These are phyloP conservation scores for Mesaphorura yosii DNA, from an alignment of 1,140 invertebrate genomes.

Conservation along the genomic window DNA sequence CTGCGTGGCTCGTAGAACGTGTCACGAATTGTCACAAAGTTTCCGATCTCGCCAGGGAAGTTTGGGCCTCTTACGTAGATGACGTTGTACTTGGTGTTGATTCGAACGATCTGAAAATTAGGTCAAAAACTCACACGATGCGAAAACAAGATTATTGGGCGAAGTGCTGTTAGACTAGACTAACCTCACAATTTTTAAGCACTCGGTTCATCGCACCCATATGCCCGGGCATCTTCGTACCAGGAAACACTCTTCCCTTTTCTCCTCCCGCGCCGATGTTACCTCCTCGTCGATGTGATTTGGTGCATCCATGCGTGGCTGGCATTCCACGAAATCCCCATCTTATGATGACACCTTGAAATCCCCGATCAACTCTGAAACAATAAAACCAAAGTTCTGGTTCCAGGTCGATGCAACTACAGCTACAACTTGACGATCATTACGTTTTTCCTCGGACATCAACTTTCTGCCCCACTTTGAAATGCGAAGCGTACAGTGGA, in stretches of 20 bases:
- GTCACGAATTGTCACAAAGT: slow-evolving; percentile 71
- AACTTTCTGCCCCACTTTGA: slow-evolving; percentile 76
- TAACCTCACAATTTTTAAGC: slow-evolving; percentile 57
- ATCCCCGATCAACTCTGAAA: slow-evolving; percentile 77
- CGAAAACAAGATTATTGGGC: slow-evolving; percentile 19
- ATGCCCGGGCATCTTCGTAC: slow-evolving; percentile 92
- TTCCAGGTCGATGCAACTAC: not conserved
- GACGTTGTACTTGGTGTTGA: slow-evolving; percentile 88
- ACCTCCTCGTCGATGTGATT: slow-evolving; percentile 84
- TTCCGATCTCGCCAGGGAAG: slow-evolving; percentile 67
- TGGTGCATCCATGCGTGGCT: slow-evolving; percentile 82
- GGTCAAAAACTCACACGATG: slow-evolving; percentile 1
- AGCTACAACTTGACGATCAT: slow-evolving; percentile 28
- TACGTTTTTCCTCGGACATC: slow-evolving; percentile 88
- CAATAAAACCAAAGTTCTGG: slow-evolving; percentile 23
- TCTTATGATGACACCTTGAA: slow-evolving; percentile 94
- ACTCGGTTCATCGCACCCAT: slow-evolving; percentile 72
- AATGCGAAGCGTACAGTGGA: slow-evolving; percentile 77
- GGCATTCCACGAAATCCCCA: slow-evolving; percentile 92
- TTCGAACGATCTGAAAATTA: slow-evolving; percentile 58
- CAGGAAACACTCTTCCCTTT: slow-evolving; percentile 79
- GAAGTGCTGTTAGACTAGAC: not conserved
- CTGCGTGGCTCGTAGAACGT: too few species aligned
- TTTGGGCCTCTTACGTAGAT: slow-evolving; percentile 70
- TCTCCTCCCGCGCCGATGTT: slow-evolving; percentile 74